Conservation (phyloP, 2,888 invertebrate genomes). For the Tolmerus cingulatus region DNA sequence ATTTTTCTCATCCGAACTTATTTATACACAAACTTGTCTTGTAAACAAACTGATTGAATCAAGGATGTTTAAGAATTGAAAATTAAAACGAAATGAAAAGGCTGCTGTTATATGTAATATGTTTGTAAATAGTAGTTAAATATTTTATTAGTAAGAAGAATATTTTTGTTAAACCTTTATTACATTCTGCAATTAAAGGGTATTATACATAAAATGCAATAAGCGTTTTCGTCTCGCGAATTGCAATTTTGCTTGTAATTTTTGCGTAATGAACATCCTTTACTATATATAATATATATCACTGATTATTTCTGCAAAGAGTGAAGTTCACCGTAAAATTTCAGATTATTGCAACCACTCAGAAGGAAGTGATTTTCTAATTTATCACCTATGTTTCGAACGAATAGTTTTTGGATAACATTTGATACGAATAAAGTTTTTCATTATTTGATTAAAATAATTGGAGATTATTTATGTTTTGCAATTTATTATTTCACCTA, state of each 20-base stretch:
- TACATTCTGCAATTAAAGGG: conserved; percentile 49
- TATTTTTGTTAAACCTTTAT: conserved; percentile 47
- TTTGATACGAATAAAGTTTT: not conserved
- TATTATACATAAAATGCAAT: conserved; percentile 35
- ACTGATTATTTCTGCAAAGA: not conserved
- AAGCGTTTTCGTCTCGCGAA: not conserved
- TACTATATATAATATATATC: not conserved
- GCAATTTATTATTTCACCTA: not conserved
- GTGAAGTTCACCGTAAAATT: not conserved
- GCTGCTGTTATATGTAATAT: conserved; percentile 44
- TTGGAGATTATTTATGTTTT: not conserved
- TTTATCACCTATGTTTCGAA: not conserved
- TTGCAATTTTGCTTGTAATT: not conserved
- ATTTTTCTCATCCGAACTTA: conserved; percentile 9
- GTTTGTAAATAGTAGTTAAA: conserved; percentile 42
- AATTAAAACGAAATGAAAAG: conserved; percentile 43
- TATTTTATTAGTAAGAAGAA: conserved; percentile 36
- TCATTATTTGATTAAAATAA: not conserved
- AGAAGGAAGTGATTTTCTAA: not conserved
- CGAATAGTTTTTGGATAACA: not conserved
- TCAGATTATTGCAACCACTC: not conserved
- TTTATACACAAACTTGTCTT: conserved; percentile 16
- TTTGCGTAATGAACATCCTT: not conserved
- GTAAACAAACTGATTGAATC: conserved; percentile 12
- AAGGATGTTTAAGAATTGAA: conserved; percentile 22